Evolutionary conservation across 2,797 vertebrate species (phyloP), one percentile per base, ranked within the genome.

Genomic region (Lepus oiostolus): DNA sequence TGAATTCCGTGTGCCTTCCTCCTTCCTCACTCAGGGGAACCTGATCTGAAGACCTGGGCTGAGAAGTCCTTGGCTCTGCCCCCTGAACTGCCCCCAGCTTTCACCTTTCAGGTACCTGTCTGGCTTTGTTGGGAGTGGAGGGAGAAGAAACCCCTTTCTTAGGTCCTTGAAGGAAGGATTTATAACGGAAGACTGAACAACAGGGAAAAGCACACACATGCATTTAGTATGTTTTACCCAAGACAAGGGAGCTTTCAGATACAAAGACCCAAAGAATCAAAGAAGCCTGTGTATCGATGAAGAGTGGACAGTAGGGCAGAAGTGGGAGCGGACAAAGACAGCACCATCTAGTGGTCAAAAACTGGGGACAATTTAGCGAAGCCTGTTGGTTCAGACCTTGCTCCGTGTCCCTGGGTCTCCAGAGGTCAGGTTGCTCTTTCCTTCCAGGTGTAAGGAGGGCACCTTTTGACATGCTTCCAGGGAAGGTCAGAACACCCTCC

Each of bases 251-350:
- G 10, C 17, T 12, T 75, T 91, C 60, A n/a, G 26, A 75, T 30
- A 52, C 7, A 8, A 63, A 74, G 12, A 19, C 50, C 7, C 19
- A 7, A 11, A 35, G 3, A 11, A 22, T 12, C 17, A 42, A 24
- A 52, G n/a, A 52, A 54, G 24, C 42, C 42, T 38, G 11, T 35
- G n/a, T 26, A 65, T 52, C 74, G 16, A 60, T 86, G 3, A 60
- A 42, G 67, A 47, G 62, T 2, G 9, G 84, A 9, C 11, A 9
- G 42, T 47, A 47, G 42, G 8, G 19, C 17, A 35, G 28, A 42
- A 5, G 4, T 9, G 5, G 30, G 8, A 24, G 2, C n/a, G 35
- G 6, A 10, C 19, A 47, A 47, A 47, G 35, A 1, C 4, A 4
- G 62, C 11, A 21, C 21, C 38, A 65, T 14, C 80, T 65, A n/a